phyloP scores from a whole-genome alignment of 2,888 invertebrate species.

The Hydrotaea diabolus region DNA sequence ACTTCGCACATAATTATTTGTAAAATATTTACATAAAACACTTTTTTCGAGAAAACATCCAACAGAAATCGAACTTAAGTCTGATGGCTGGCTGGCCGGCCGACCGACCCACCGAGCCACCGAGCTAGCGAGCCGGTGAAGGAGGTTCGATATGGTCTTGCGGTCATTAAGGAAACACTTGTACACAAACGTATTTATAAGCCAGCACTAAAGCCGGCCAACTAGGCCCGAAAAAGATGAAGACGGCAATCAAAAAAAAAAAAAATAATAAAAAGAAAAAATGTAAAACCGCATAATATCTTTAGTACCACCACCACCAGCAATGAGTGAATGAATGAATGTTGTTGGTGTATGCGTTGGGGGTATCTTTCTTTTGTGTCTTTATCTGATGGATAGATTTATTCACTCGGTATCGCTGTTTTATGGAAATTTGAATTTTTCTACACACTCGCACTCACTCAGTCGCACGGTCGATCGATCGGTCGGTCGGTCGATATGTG shows the following conservation, averaged over 20 bases:
- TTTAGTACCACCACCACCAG: slow-evolving; percentile 30
- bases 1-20: slow-evolving; percentile 56
- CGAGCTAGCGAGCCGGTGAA: slow-evolving; percentile 11
- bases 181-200: slow-evolving; percentile 15
- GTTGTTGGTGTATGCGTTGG: background rate
- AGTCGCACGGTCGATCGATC: background rate
- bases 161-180: slow-evolving; percentile 54
- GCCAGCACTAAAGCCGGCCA: background rate
- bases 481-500: background rate
- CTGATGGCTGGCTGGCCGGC: slow-evolving; percentile 29
- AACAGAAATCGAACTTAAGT: background rate
- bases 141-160: slow-evolving; percentile 28
- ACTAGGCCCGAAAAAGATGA: background rate
- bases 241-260: background rate
- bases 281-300: slow-evolving; percentile 29
- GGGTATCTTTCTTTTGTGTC: slow-evolving; percentile 16
- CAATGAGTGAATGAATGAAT: background rate
- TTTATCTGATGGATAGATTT: slow-evolving; percentile 19
- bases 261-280: no score
- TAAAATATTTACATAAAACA: slow-evolving; percentile 51
- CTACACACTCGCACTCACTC: background rate
- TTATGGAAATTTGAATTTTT: slow-evolving; percentile 49
- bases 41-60: slow-evolving; percentile 19
- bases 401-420: background rate
- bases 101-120: no score